These are phyloP conservation scores for Stenichneumon culpator DNA, from an alignment of 2,888 invertebrate species.

Conservation along the genomic window DNA sequence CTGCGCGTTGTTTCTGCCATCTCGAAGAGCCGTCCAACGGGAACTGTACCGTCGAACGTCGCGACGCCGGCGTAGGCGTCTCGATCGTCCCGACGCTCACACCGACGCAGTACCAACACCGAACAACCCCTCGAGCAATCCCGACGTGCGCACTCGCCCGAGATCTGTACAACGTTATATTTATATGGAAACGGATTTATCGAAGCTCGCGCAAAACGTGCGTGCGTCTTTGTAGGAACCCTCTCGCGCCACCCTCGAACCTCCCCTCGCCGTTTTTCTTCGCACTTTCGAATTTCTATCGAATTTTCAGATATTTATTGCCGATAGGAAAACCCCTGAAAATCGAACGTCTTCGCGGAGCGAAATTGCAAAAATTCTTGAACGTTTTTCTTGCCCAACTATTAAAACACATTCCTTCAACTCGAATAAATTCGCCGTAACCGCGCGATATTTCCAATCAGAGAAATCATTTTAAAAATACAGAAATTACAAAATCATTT, in stretches of 20 bases:
- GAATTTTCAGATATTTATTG: constrained; percentile 46
- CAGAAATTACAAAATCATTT: neutral
- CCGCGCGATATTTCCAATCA: too few species aligned
- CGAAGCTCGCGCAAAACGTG: constrained; percentile 65
- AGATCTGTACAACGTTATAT: constrained; percentile 69
- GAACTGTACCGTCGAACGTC: constrained; percentile 84
- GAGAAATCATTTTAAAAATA: neutral
- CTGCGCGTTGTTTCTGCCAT: constrained; percentile 77
- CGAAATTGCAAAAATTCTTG: constrained; percentile 39
- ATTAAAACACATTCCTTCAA: neutral
- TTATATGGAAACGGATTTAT: constrained; percentile 71
- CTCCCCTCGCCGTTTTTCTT: constrained; percentile 12
- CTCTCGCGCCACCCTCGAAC: constrained; percentile 40
- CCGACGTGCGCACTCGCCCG: constrained; percentile 69
- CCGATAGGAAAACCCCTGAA: neutral
- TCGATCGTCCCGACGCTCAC: constrained; percentile 54
- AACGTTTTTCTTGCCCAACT: neutral
- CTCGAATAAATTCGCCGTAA: too few species aligned
- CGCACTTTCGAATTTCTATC: constrained; percentile 59
- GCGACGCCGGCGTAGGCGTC: constrained; percentile 84
- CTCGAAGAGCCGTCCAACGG: constrained; percentile 83
- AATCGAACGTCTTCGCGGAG: constrained; percentile 17
- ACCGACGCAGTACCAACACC: constrained; percentile 44
- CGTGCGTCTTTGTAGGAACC: constrained; percentile 57
- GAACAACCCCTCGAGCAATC: constrained; percentile 38